Base-by-base conservation (phyloP, 2,113 vertebrate species). In the Geococcyx californianus region DNA sequence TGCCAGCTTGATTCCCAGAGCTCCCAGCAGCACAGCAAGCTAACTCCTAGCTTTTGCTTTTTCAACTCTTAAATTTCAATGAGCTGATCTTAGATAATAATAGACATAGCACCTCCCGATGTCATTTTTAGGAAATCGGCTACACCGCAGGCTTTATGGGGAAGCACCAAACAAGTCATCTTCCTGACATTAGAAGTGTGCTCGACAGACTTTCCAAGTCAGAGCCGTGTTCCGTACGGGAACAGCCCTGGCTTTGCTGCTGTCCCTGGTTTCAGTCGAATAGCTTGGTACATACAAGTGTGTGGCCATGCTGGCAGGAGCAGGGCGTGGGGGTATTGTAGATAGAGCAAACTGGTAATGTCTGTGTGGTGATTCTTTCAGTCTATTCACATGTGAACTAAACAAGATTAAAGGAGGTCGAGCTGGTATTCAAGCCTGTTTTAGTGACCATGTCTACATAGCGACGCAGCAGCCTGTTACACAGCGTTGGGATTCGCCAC, bases 321-420 rank as follows among this genome's bases (percentile, higher is more conserved):
- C 13, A 60, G 26, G 0, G 0, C 11, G 33, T n/a, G 51, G 36
- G 26, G 36, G 33, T 62, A 29, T 7, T 28, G 47, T 16, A 44
- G 78, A 47, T 31, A 80, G 60, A 74, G 68, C 77, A 74, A 80
- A 81, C 2, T 0, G 25, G 8, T n/a, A 3, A 55, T 54, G 91
- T 62, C 25, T 83, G 3, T 11, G 25, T 9, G 9, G 78, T 62
- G 36, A 36, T 45, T 66, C 51, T 74, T 40, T 67, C 69, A 25
- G 42, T 66, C 72, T 54, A 28, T 62, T 80, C 47, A 51, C 13
- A 10, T 18, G 4, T 24, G 52, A 90, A 21, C 77, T 80, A 77
- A 83, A 85, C 28, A 73, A 40, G 26, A 16, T 68, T 76, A 26
- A 68, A 76, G 70, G 56, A 47, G 38, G 16, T 18, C 21, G 29